These are phyloP conservation scores for Eleginops maclovinus DNA, from an alignment of 2,113 vertebrate species.

Conservation along the genomic window DNA sequence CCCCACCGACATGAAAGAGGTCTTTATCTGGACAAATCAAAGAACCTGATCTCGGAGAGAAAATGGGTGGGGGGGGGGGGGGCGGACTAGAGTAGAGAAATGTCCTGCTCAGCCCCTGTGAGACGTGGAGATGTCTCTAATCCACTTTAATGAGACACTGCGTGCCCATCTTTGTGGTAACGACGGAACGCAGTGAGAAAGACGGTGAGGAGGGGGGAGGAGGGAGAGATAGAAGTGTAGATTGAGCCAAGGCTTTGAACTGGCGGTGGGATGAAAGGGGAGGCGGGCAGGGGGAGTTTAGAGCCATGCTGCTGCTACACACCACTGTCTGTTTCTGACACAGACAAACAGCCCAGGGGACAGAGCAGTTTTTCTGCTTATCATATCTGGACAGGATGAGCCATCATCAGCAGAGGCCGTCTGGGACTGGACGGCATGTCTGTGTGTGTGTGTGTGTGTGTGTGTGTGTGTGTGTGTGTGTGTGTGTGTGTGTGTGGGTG, in stretches of 20 bases:
- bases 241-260: slow-evolving; percentile 83
- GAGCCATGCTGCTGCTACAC: slow-evolving; percentile 49
- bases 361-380: slow-evolving; percentile 76
- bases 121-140: slow-evolving; percentile 78
- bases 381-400: slow-evolving; percentile 80
- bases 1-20: slow-evolving; percentile 81
- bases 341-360: slow-evolving; percentile 71
- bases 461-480: slow-evolving; percentile 18
- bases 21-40: slow-evolving; percentile 84
- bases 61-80: slow-evolving; percentile 23
- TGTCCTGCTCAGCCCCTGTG: slow-evolving; percentile 63
- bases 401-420: slow-evolving; percentile 63
- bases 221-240: slow-evolving; percentile 66
- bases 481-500: slow-evolving; percentile 18
- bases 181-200: slow-evolving; percentile 71
- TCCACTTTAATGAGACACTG: slow-evolving; percentile 83
- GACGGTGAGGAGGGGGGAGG: slow-evolving; percentile 55
- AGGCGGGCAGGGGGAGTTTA: slow-evolving; percentile 56
- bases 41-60: slow-evolving; percentile 82
- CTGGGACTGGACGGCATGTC: slow-evolving; percentile 15
- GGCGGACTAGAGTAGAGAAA: slow-evolving; percentile 57
- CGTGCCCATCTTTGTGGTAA: slow-evolving; percentile 81
- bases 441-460: background rate
- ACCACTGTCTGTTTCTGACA: slow-evolving; percentile 60
- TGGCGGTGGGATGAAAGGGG: slow-evolving; percentile 70